Conservation (phyloP, 35 echinoderm and acorn worm species). For the Nesometra sesokonis region DNA sequence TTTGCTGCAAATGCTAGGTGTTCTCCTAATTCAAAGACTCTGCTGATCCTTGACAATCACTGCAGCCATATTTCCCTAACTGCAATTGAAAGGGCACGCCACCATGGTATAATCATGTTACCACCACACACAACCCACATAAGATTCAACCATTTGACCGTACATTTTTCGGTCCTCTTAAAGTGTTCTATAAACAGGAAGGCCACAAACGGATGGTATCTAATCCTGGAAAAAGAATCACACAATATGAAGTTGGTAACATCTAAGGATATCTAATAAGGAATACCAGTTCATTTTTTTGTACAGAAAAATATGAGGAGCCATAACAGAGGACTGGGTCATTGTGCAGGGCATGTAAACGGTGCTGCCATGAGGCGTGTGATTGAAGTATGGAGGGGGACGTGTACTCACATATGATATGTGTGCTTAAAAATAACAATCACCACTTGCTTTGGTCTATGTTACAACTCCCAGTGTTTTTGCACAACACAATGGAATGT, state of each 20-base stretch:
- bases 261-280: background rate
- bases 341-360: background rate
- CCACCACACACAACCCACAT: constrained; percentile 1
- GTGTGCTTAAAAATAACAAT: too few relatives aligned
- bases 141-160: constrained; percentile 18
- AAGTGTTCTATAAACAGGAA: background rate
- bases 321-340: too few relatives aligned
- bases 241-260: background rate
- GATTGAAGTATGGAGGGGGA: too few relatives aligned
- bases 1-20: too few relatives aligned
- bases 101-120: constrained; percentile 4
- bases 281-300: background rate
- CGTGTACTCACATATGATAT: too few relatives aligned
- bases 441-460: too few relatives aligned
- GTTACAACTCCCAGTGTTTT: too few relatives aligned
- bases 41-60: background rate
- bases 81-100: too few relatives aligned
- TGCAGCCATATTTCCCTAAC: background rate
- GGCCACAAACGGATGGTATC: constrained; percentile 11
- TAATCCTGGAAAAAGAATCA: background rate
- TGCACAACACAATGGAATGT: too few relatives aligned
- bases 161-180: constrained; percentile 10
- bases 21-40: too few relatives aligned
- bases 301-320: too few relatives aligned
- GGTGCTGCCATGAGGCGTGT: background rate